Conservation (phyloP, 2,113 vertebrate species). For the Ploceus nigricollis region DNA sequence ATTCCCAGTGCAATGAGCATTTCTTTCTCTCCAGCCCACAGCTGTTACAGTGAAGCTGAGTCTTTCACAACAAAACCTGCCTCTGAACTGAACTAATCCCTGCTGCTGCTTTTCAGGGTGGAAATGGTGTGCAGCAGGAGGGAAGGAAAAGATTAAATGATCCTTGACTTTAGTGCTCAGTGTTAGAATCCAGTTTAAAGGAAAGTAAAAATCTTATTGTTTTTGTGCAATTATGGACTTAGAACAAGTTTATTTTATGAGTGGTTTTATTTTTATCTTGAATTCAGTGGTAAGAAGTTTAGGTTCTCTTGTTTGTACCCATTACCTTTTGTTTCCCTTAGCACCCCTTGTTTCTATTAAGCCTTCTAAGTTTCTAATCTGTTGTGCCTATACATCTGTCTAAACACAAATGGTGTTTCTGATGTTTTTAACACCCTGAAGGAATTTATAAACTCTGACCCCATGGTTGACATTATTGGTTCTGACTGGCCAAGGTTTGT, state of each 20-base stretch:
- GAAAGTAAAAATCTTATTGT: neutral
- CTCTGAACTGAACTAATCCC: neutral
- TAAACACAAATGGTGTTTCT: conserved; percentile 26
- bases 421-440: neutral
- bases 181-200: neutral
- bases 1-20: fast-evolving
- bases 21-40: neutral
- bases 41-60: neutral
- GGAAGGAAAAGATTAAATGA: neutral
- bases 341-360: neutral
- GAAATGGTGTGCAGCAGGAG: neutral
- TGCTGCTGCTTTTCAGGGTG: neutral
- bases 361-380: neutral
- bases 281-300: neutral
- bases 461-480: neutral
- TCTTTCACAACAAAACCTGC: neutral
- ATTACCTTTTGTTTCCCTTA: neutral
- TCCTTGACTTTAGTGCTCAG: neutral
- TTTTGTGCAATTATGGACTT: neutral
- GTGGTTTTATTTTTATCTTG: neutral
- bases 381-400: neutral
- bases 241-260: neutral
- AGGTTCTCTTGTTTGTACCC: neutral
- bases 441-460: neutral
- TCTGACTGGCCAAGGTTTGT: neutral